Percentiles rank a stretch among this genome's conserved stretches.
Conservation (phyloP, 2,888 invertebrate species). For the Atrina japonica region DNA sequence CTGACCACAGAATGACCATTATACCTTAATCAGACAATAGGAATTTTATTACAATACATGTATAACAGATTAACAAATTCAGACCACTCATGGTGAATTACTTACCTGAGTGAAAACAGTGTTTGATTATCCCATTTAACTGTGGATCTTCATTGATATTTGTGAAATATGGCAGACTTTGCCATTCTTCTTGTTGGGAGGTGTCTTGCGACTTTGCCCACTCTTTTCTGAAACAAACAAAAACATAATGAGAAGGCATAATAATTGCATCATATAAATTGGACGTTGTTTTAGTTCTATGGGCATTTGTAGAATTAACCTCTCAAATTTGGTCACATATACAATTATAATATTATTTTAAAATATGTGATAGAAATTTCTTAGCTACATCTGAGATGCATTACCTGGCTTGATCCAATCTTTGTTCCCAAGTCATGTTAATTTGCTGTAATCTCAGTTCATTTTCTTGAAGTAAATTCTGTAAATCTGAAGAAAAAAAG, state of each 20-base stretch:
- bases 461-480: slow-evolving; percentile 66
- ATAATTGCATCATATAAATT: not conserved
- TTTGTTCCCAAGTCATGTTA: slow-evolving; percentile 69
- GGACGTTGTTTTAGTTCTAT: not conserved
- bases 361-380: not conserved
- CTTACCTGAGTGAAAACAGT: slow-evolving; percentile 57
- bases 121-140: slow-evolving; percentile 68
- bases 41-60: too few species aligned
- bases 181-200: slow-evolving; percentile 46
- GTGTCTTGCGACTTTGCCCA: slow-evolving; percentile 61
- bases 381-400: not conserved
- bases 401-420: slow-evolving; percentile 68
- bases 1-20: too few species aligned
- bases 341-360: not conserved
- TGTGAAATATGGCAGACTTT: slow-evolving; percentile 59
- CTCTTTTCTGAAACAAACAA: slow-evolving; percentile 54
- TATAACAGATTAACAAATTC: too few species aligned
- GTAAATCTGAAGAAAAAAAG: slow-evolving; percentile 55
- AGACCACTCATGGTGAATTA: too few species aligned
- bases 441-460: slow-evolving; percentile 65
- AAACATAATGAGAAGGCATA: too few species aligned
- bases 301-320: not conserved
- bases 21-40: too few species aligned
- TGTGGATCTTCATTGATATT: slow-evolving; percentile 74
- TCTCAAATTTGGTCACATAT: not conserved